Conservation (phyloP, 2,113 vertebrate species). For the Lamprotornis superbus region DNA sequence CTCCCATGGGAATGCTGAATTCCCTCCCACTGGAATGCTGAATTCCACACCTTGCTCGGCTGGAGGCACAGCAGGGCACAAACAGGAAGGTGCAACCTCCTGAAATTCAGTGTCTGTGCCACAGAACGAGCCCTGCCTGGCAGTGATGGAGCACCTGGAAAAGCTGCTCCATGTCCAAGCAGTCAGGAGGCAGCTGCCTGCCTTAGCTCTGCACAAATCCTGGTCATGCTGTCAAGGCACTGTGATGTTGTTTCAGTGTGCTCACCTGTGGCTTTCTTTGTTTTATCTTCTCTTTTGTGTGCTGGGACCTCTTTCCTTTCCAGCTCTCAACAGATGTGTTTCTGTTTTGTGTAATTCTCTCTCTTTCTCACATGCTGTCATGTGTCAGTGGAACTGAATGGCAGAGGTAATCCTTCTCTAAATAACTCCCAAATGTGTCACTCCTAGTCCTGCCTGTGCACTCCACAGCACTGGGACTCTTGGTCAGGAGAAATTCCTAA, state of each 20-base stretch:
- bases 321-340: background rate
- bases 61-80: background rate
- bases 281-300: background rate
- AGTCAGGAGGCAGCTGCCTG: background rate
- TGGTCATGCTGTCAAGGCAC: fast-evolving
- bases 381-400: constrained; percentile 57
- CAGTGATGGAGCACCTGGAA: background rate
- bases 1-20: background rate
- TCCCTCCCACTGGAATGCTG: too few relatives aligned
- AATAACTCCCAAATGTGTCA: background rate
- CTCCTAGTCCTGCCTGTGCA: background rate
- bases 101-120: too few relatives aligned
- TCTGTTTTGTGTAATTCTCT: constrained; percentile 55
- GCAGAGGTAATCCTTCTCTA: constrained; percentile 63
- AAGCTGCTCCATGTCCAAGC: background rate
- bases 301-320: background rate
- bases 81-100: background rate
- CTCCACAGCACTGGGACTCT: background rate
- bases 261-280: background rate
- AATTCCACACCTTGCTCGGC: background rate
- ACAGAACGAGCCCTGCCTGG: background rate
- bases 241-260: background rate
- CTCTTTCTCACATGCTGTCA: constrained; percentile 67
- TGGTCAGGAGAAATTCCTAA: background rate
- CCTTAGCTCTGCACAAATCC: background rate